Percentiles rank a stretch among this genome's conserved stretches.
These are phyloP conservation scores for Oopsacas minuta DNA, from an alignment of 37 sponge, comb jelly and placozoan genomes.

Conservation along the genomic window DNA sequence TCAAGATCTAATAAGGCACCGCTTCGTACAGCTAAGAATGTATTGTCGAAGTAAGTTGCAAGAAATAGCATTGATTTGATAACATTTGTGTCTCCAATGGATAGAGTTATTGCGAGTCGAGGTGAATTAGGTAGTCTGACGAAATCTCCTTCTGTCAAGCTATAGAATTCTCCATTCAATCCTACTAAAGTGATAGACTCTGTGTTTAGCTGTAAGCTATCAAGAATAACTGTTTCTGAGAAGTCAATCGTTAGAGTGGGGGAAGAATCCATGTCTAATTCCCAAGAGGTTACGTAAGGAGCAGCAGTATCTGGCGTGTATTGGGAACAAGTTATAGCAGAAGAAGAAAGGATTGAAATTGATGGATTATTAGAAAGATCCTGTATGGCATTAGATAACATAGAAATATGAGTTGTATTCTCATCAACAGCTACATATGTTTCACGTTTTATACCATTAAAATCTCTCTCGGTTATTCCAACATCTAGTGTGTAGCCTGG, in stretches of 20 bases:
- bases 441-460: slow-evolving; percentile 21
- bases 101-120: slow-evolving; percentile 24
- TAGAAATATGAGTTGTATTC: slow-evolving; percentile 20
- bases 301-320: slow-evolving; percentile 2
- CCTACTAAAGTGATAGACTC: neutral
- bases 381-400: neutral
- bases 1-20: slow-evolving; percentile 41
- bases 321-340: neutral
- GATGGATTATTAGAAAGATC: slow-evolving; percentile 19
- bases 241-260: neutral
- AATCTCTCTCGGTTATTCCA: neutral
- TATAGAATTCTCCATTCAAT: neutral
- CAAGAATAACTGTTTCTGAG: neutral
- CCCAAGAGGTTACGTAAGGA: neutral
- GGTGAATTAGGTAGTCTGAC: neutral
- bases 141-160: neutral
- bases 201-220: neutral
- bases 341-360: neutral
- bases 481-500: slow-evolving; percentile 7
- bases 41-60: slow-evolving; percentile 38
- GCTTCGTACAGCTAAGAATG: slow-evolving; percentile 27
- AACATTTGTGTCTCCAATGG: slow-evolving; percentile 37
- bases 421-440: neutral
- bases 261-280: slow-evolving; percentile 19
- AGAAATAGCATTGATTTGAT: slow-evolving; percentile 46